Conservation (phyloP, 2,797 vertebrate genomes). For the Amblyraja radiata region DNA sequence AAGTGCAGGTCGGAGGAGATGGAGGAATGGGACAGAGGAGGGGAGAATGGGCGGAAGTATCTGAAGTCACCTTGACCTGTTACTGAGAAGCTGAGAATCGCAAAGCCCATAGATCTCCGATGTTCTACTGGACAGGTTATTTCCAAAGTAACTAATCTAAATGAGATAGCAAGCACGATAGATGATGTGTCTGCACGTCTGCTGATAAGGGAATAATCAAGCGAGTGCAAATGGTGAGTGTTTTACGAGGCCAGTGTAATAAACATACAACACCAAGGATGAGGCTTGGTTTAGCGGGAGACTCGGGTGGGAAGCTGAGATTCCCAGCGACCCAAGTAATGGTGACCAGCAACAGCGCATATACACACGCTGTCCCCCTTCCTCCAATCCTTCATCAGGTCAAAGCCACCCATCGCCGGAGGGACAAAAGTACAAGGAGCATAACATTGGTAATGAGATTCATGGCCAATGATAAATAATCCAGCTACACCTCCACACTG, state of each 20-base stretch:
- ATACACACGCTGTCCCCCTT: too few species aligned
- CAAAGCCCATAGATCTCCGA: not conserved
- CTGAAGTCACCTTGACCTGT: not conserved
- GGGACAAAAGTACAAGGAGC: too few species aligned
- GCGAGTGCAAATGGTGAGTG: not conserved
- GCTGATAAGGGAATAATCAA: not conserved
- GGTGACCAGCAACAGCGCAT: not conserved
- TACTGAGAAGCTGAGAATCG: too few species aligned
- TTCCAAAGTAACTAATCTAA: not conserved
- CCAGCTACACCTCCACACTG: not conserved
- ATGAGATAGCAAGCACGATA: not conserved
- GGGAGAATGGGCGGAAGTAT: not conserved
- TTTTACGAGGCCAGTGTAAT: not conserved
- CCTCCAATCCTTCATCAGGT: not conserved
- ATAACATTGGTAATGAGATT: not conserved
- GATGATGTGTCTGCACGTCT: not conserved
- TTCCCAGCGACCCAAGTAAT: not conserved
- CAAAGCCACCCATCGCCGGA: not conserved
- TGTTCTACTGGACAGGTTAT: not conserved
- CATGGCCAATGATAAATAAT: not conserved
- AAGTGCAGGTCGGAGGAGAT: too few species aligned
- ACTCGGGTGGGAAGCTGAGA: not conserved
- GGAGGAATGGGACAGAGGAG: too few species aligned
- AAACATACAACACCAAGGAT: not conserved
- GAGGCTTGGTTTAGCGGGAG: not conserved